phyloP scores from a whole-genome alignment of 2,888 invertebrate species.

The Drosophila borealis region DNA sequence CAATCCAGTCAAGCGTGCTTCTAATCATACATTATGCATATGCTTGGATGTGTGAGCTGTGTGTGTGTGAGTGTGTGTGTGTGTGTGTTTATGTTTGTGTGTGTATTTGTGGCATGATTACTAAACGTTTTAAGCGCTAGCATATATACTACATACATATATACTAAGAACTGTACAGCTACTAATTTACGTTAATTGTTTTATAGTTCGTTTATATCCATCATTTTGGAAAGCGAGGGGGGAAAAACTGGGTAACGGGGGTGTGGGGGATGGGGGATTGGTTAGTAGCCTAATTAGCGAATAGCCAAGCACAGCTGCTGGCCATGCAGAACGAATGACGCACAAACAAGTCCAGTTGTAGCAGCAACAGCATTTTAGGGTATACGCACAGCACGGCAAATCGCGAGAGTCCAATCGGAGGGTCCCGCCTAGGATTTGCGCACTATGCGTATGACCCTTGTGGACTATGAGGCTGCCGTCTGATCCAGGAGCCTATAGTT shows the following conservation, averaged over 20 bases:
- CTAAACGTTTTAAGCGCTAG: conserved; percentile 70
- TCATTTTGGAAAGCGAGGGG: conserved; percentile 39
- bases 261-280: conserved; percentile 6
- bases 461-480: conserved; percentile 75
- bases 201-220: conserved; percentile 65
- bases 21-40: conserved; percentile 26
- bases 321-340: conserved; percentile 38
- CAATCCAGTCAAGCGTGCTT: conserved; percentile 58
- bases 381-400: conserved; percentile 49
- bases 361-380: conserved; percentile 9
- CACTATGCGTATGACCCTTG: conserved; percentile 74
- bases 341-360: conserved; percentile 31
- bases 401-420: not conserved
- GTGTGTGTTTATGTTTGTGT: conserved; percentile 24
- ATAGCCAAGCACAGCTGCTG: conserved; percentile 35
- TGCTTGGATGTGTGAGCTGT: conserved; percentile 9
- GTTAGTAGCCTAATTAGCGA: conserved; percentile 62
- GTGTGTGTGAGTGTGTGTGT: conserved; percentile 4
- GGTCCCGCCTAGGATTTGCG: conserved; percentile 48
- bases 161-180: conserved; percentile 75
- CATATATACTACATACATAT: conserved; percentile 61
- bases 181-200: conserved; percentile 76
- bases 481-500: conserved; percentile 92
- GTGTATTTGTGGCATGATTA: conserved; percentile 45
- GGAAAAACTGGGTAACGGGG: conserved; percentile 2